phyloP scores from a whole-genome alignment of 2,797 vertebrate genomes.

The Xerus rutilus region DNA sequence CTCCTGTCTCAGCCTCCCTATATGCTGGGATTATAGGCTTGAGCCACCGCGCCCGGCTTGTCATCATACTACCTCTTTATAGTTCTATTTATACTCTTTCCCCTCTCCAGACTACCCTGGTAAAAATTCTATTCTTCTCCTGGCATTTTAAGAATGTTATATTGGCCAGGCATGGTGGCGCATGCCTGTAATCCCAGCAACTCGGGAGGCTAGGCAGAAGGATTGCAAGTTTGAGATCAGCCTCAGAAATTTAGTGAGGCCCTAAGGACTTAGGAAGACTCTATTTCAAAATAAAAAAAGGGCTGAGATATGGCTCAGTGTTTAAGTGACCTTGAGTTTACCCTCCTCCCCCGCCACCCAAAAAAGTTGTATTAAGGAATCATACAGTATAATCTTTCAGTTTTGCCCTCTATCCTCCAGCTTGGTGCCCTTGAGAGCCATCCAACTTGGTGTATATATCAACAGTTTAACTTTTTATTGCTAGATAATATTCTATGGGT shows the following conservation, averaged over 20 bases:
- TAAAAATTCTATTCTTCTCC: neutral
- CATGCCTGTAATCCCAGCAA: too few species aligned
- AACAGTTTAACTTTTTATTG: neutral
- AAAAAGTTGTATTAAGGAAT: neutral
- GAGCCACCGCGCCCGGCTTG: too few species aligned
- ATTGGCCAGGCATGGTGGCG: too few species aligned
- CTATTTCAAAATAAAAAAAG: too few species aligned
- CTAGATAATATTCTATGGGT: neutral
- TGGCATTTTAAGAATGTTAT: neutral
- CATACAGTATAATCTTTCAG: neutral
- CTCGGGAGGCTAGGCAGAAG: neutral
- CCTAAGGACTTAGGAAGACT: too few species aligned
- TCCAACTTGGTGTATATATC: neutral
- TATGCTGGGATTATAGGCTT: too few species aligned
- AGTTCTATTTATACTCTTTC: neutral
- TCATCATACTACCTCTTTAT: neutral
- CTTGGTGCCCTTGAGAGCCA: neutral
- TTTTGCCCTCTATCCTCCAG: neutral
- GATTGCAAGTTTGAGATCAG: neutral
- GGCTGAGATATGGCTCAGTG: too few species aligned
- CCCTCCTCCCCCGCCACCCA: neutral
- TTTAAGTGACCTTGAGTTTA: too few species aligned
- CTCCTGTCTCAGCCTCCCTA: too few species aligned
- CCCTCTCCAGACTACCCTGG: neutral
- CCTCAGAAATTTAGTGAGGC: neutral